These are phyloP conservation scores for Sipha flava DNA, from an alignment of 1,140 invertebrate species.

Conservation along the genomic window DNA sequence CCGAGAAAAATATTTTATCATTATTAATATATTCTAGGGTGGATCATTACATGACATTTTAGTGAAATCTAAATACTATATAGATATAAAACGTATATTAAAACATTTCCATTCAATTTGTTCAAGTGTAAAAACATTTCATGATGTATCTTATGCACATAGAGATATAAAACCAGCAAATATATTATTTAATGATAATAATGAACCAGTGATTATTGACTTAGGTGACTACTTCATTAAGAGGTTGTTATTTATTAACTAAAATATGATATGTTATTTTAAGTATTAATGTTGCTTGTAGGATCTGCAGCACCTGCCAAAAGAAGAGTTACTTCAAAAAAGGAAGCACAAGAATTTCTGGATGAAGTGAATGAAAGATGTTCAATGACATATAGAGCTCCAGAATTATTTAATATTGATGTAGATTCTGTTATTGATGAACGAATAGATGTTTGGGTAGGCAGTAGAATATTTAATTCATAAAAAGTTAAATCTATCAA, in stretches of 20 bases:
- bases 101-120: constrained; percentile 65
- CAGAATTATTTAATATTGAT: constrained; percentile 80
- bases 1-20: not conserved
- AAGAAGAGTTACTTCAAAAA: constrained; percentile 61
- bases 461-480: constrained; percentile 16
- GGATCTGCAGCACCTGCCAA: constrained; percentile 68
- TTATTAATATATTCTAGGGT: constrained; percentile 47
- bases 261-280: not conserved
- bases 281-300: constrained; percentile 38
- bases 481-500: not conserved
- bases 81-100: constrained; percentile 57
- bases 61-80: constrained; percentile 53
- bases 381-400: constrained; percentile 79
- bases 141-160: constrained; percentile 67
- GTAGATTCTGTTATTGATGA: constrained; percentile 72
- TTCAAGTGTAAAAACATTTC: constrained; percentile 65
- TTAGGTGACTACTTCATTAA: constrained; percentile 49
- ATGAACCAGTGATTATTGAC: constrained; percentile 72
- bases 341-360: constrained; percentile 65
- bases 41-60: constrained; percentile 68
- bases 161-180: constrained; percentile 79
- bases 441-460: constrained; percentile 79
- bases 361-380: constrained; percentile 75
- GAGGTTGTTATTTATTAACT: not conserved
- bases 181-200: constrained; percentile 63